Percentiles rank a stretch among this genome's conserved stretches.
Evolutionary conservation across 1,140 invertebrate species (phyloP).

Genomic region (Pantala flavescens): DNA sequence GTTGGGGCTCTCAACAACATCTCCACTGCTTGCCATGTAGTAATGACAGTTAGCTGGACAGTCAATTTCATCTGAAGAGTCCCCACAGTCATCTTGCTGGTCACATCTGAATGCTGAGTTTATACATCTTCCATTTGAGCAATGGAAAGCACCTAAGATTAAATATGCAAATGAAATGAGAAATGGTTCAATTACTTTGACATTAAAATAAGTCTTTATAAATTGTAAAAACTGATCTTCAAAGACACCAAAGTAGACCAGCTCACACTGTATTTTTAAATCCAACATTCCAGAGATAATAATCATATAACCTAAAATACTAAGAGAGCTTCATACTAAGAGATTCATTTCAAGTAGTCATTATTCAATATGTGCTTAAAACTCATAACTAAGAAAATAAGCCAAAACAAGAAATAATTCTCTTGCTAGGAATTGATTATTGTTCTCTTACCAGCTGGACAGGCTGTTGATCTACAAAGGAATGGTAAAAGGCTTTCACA

Average conservation of each 20-base stretch:
- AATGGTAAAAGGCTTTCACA: slow-evolving; percentile 90
- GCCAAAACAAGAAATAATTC: neutral
- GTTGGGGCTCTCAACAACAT: slow-evolving; percentile 87
- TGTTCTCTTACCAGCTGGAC: slow-evolving; percentile 60
- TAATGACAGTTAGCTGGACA: slow-evolving; percentile 79
- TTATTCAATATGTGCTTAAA: slow-evolving; percentile 6
- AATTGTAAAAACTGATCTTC: no score
- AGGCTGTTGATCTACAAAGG: slow-evolving; percentile 84
- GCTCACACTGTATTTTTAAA: no score
- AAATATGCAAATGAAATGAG: neutral
- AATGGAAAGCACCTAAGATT: slow-evolving; percentile 69
- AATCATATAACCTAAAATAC: neutral
- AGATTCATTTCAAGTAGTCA: neutral
- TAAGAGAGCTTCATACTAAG: no score
- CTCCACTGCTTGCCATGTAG: slow-evolving; percentile 88
- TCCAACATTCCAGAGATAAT: neutral
- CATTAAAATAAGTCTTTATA: no score
- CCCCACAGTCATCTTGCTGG: slow-evolving; percentile 86
- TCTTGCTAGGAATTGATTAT: no score
- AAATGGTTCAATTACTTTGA: no score
- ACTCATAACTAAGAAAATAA: slow-evolving; percentile 11
- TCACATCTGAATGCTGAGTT: slow-evolving; percentile 83
- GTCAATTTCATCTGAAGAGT: slow-evolving; percentile 83
- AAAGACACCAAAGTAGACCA: no score
- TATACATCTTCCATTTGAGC: slow-evolving; percentile 84